Evolutionary conservation across 2,797 vertebrate genomes (phyloP).

Genomic region (Oreonectes daqikongensis): DNA sequence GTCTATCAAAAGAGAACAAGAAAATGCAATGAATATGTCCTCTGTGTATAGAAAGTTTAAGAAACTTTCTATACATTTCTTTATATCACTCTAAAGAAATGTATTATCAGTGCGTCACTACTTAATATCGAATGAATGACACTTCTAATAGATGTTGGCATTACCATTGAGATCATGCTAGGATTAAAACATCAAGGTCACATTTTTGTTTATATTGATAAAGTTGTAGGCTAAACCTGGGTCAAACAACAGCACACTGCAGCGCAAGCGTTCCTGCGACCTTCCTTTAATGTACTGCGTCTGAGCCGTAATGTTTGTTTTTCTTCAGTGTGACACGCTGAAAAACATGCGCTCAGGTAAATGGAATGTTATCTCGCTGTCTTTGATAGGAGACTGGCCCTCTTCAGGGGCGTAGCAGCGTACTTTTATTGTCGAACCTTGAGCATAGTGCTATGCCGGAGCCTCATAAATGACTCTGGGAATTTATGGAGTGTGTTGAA

Average conservation of each 20-base stretch:
- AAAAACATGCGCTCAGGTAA: constrained; percentile 64
- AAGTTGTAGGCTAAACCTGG: neutral
- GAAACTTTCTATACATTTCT: too few relatives aligned
- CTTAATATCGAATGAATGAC: too few relatives aligned
- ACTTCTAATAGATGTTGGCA: neutral
- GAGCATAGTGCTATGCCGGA: constrained; percentile 47
- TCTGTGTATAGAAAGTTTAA: too few relatives aligned
- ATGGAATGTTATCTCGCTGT: constrained; percentile 68
- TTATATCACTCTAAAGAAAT: too few relatives aligned
- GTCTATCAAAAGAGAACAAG: too few relatives aligned
- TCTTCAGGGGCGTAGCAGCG: constrained; percentile 47
- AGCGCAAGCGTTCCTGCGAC: constrained; percentile 10
- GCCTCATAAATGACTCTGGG: constrained; percentile 62
- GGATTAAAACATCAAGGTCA: neutral
- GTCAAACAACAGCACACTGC: neutral
- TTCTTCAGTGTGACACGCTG: constrained; percentile 52
- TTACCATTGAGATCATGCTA: neutral
- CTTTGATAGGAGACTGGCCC: constrained; percentile 54
- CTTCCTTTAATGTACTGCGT: constrained; percentile 40
- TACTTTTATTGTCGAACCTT: constrained; percentile 49
- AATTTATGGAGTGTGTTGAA: constrained; percentile 65
- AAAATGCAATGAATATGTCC: too few relatives aligned
- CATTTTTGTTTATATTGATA: neutral
- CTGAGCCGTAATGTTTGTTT: constrained; percentile 52
- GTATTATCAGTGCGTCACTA: too few relatives aligned